A percentile compares a stretch with the other conserved stretches of the same genome.
Evolutionary conservation across 1,140 invertebrate genomes (phyloP).

Genomic region (Olivierus martensii): DNA sequence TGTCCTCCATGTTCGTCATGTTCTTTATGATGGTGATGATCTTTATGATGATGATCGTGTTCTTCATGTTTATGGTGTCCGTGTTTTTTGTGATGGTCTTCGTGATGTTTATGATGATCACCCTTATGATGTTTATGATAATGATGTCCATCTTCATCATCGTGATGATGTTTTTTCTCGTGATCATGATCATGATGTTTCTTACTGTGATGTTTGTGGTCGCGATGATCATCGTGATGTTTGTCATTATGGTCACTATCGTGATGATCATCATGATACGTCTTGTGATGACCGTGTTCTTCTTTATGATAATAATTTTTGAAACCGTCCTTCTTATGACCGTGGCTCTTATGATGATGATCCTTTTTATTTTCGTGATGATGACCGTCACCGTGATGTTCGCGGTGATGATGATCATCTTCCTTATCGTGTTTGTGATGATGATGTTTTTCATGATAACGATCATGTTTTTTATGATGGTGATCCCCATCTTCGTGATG

Average conservation of each 20-base stretch:
- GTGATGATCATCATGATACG: constrained; percentile 14
- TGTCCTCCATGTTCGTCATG: neutral
- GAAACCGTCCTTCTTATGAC: constrained; percentile 10
- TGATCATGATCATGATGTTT: constrained; percentile 1
- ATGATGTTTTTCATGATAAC: neutral
- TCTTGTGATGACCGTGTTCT: constrained; percentile 18
- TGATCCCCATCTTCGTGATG: too few species aligned
- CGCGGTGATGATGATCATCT: neutral
- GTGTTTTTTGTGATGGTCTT: neutral
- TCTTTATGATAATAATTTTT: constrained; percentile 18
- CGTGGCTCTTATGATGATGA: constrained; percentile 2
- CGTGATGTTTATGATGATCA: constrained; percentile 1
- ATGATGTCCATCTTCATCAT: constrained; percentile 8
- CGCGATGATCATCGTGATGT: constrained; percentile 2
- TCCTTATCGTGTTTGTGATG: neutral
- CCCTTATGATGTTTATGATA: constrained; percentile 7
- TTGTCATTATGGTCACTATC: constrained; percentile 15
- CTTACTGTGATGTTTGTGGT: neutral
- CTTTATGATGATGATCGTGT: too few species aligned
- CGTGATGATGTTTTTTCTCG: constrained; percentile 6
- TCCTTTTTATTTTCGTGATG: neutral
- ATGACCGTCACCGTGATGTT: constrained; percentile 3
- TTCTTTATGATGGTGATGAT: too few species aligned
- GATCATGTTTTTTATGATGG: too few species aligned
- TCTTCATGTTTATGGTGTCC: neutral